Evolutionary conservation across 2,888 invertebrate genomes (phyloP).

Genomic region (Pachymerium ferrugineum): DNA sequence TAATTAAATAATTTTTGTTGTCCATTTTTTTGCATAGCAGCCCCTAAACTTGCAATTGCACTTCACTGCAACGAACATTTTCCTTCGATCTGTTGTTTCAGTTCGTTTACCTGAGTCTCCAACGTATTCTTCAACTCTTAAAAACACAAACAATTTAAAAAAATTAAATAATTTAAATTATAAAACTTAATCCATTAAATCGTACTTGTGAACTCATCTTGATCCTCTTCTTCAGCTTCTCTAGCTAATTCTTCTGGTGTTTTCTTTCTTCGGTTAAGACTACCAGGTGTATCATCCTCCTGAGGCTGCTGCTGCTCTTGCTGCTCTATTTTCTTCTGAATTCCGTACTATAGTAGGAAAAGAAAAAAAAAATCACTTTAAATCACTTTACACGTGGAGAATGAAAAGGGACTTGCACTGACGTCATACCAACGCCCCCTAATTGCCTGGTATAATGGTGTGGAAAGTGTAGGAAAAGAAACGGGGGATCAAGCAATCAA

Average conservation of each 20-base stretch:
- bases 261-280: constrained; percentile 96
- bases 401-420: neutral
- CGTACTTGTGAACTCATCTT: constrained; percentile 96
- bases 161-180: too few relatives aligned
- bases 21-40: constrained; percentile 16
- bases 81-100: constrained; percentile 93
- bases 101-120: constrained; percentile 93
- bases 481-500: constrained; percentile 5
- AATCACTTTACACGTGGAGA: too few relatives aligned
- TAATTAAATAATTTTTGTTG: too few relatives aligned
- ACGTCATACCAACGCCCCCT: constrained; percentile 1
- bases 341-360: constrained; percentile 98
- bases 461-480: neutral
- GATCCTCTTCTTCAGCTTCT: constrained; percentile 91
- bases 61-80: constrained; percentile 52
- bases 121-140: constrained; percentile 94
- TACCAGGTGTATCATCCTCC: constrained; percentile 65
- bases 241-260: constrained; percentile 96
- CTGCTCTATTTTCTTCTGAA: constrained; percentile 95
- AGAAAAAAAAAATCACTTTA: too few relatives aligned
- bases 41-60: constrained; percentile 9
- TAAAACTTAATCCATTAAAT: too few relatives aligned
- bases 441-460: constrained; percentile 11
- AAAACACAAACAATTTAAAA: constrained; percentile 56
- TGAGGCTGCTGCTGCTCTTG: constrained; percentile 74